Evolutionary conservation across 2,113 vertebrate genomes (phyloP).

Genomic region (Henicopernis longicauda): DNA sequence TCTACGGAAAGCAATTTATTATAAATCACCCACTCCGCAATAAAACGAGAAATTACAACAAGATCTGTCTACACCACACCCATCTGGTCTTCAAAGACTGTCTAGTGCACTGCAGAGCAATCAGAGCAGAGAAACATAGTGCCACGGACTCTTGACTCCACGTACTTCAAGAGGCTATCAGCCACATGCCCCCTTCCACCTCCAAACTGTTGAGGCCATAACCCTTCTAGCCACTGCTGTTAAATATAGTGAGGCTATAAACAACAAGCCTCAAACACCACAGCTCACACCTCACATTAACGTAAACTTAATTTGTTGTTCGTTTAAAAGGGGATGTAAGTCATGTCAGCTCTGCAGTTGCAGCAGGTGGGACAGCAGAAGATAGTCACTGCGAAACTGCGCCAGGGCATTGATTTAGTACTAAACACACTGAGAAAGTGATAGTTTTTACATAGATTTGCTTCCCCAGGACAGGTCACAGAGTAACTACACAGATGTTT

Average conservation of each 20-base stretch:
- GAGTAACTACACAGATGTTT: neutral
- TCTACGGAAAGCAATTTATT: neutral
- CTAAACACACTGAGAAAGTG: neutral
- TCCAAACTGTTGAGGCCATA: neutral
- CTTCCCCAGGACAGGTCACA: neutral
- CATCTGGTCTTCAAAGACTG: neutral
- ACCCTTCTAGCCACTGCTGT: neutral
- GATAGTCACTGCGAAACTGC: neutral
- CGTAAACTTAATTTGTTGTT: neutral
- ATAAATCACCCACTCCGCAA: accelerated
- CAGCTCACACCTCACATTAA: neutral
- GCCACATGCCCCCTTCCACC: neutral
- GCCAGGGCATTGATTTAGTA: accelerated
- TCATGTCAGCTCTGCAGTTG: neutral
- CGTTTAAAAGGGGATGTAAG: neutral
- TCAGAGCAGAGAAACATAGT: neutral
- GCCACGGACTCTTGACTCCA: neutral
- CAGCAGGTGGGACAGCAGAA: neutral
- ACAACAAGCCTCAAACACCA: neutral
- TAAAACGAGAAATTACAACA: neutral
- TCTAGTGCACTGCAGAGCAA: neutral
- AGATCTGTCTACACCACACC: neutral
- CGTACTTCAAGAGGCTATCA: accelerated
- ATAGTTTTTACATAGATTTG: neutral
- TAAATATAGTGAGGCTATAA: neutral